Conservation (phyloP, 1,140 invertebrate species). For the Streblospio benedicti region DNA sequence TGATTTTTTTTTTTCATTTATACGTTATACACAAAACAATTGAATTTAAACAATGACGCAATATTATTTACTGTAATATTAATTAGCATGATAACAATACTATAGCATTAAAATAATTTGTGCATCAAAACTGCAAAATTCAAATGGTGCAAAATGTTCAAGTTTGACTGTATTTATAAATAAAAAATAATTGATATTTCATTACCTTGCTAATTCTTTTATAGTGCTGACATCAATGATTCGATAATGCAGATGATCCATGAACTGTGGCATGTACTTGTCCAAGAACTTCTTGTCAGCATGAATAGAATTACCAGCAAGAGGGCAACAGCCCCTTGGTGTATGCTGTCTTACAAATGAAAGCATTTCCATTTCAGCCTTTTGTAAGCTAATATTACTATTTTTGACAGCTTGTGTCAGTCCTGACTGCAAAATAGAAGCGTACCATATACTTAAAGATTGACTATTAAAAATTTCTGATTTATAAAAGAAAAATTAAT, state of each 20-base stretch:
- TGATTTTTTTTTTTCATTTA: too few relatives aligned
- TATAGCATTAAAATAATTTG: too few relatives aligned
- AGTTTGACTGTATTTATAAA: too few relatives aligned
- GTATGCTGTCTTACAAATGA: conserved; percentile 63
- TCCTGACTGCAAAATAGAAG: conserved; percentile 57
- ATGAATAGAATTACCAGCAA: conserved; percentile 84
- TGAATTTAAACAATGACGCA: too few relatives aligned
- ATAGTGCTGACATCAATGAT: conserved; percentile 85
- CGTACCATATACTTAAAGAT: background rate
- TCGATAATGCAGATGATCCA: conserved; percentile 80
- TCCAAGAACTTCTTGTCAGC: conserved; percentile 57
- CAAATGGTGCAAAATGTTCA: too few relatives aligned
- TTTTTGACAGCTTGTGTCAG: conserved; percentile 60
- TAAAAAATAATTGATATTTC: too few relatives aligned
- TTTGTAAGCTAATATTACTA: conserved; percentile 57
- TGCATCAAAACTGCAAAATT: too few relatives aligned
- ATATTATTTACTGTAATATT: too few relatives aligned
- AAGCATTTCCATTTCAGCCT: conserved; percentile 65
- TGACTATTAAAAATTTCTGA: background rate
- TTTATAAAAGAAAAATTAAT: too few relatives aligned
- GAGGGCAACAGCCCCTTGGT: conserved; percentile 57
- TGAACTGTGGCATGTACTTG: conserved; percentile 43
- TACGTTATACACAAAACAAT: too few relatives aligned
- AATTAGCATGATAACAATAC: too few relatives aligned
- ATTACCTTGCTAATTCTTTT: conserved; percentile 69